Evolutionary conservation across 2,797 vertebrate genomes (phyloP), one percentile per base, ranked within the genome.

Genomic region (Triplophysa yarkandensis): DNA sequence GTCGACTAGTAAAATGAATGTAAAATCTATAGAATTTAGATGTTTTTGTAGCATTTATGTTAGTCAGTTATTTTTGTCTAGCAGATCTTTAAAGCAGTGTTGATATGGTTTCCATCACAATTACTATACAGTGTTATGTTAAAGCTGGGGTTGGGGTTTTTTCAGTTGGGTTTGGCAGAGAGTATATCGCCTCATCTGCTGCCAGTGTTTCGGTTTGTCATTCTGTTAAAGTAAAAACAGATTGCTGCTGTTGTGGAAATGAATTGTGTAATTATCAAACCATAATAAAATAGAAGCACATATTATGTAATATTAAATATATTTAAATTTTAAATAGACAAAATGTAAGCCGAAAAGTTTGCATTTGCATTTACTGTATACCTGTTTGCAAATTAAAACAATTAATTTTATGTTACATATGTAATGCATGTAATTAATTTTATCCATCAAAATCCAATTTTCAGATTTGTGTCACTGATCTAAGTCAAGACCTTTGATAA

Each of bases 101-200:
- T 66, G 44, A 30, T 27, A 55, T 46, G 62, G 71, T 74, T 74
- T 44, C 62, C 62, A 66, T 57, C 50, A 30, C 27, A 57, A 34
- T 58, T 57, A 34, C 23, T 54, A 30, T 23, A 46, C 46, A 63
- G 27, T 52, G 44, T 21, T 39, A 50, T 68, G 72, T 74, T 41
- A 75, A 67, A 58, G 43, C 43, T 68, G 64, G 19, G 28, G 61
- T 39, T 58, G 16, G 52, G 30, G 30, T 61, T 41, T 57, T 65
- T 58, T 32, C 34, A 30, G 16, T 25, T 14, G n/a, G 52, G 62
- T 16, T 39, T 68, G 63, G 64, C 54, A 48, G 21, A 68, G 54
- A 28, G 43, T 36, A 68, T 75, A 64, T 75, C 41, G 41, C 64
- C 68, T 75, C 73, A 75, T 75, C 54, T 75, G 54, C 54, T 68